A percentile compares a stretch with the other conserved stretches of the same genome.
phyloP scores from a whole-genome alignment of 2,888 invertebrate genomes.

The Philereme transversata region DNA sequence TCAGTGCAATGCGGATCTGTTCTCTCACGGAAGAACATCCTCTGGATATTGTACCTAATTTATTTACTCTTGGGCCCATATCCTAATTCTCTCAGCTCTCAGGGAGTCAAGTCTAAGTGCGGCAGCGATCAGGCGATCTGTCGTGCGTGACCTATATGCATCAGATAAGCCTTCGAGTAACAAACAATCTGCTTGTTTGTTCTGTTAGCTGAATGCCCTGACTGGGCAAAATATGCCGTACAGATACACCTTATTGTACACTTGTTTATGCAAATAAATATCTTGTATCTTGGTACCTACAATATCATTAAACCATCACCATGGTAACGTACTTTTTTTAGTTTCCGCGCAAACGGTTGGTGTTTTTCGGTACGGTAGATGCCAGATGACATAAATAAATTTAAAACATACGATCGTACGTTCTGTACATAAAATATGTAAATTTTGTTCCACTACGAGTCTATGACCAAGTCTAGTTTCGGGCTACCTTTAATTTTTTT shows the following conservation, averaged over 20 bases:
- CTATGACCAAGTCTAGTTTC: too few relatives aligned
- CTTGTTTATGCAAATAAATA: too few relatives aligned
- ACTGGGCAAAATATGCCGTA: slow-evolving; percentile 8
- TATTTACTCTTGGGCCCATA: slow-evolving; percentile 2
- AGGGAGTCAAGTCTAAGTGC: slow-evolving; percentile 30
- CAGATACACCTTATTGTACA: slow-evolving; percentile 12
- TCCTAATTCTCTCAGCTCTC: slow-evolving; percentile 4
- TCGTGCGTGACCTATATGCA: slow-evolving; percentile 26
- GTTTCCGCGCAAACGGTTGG: too few relatives aligned
- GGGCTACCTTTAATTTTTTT: too few relatives aligned
- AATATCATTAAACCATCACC: too few relatives aligned
- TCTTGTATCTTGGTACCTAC: too few relatives aligned
- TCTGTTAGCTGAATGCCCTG: slow-evolving; percentile 10
- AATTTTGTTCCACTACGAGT: too few relatives aligned
- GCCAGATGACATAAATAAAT: too few relatives aligned
- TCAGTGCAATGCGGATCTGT: neutral
- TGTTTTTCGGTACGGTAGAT: too few relatives aligned
- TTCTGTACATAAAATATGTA: too few relatives aligned
- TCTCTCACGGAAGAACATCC: neutral
- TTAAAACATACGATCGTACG: too few relatives aligned
- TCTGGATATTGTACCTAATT: neutral
- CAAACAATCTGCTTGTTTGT: slow-evolving; percentile 21
- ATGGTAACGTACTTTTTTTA: too few relatives aligned
- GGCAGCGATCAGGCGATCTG: slow-evolving; percentile 33
- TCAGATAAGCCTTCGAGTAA: slow-evolving; percentile 25